These are phyloP conservation scores for Pycnonotus jocosus DNA, from an alignment of 2,113 vertebrate species.

Conservation along the genomic window DNA sequence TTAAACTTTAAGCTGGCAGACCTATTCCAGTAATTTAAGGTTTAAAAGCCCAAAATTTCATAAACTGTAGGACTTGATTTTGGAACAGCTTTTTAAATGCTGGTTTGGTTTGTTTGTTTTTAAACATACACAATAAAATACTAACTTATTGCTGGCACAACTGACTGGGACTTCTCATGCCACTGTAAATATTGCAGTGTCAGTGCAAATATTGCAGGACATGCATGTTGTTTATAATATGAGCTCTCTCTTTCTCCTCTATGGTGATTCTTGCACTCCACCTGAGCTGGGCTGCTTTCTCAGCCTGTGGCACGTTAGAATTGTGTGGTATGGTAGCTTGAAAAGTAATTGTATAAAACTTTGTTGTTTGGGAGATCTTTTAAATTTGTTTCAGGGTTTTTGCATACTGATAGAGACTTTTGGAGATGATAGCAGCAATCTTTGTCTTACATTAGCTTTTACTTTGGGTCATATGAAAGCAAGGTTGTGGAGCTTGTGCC, in stretches of 20 bases:
- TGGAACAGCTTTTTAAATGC: background rate
- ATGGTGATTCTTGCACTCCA: background rate
- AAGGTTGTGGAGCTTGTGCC: background rate
- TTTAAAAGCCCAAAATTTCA: background rate
- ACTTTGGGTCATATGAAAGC: background rate
- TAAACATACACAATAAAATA: background rate
- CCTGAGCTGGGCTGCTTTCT: background rate
- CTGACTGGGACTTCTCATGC: background rate
- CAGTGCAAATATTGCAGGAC: background rate
- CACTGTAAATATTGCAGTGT: background rate
- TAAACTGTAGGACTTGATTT: background rate
- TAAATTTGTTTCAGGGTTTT: background rate
- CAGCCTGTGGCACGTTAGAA: rapidly evolving
- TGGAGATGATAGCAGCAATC: background rate
- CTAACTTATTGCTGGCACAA: background rate
- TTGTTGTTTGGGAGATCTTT: background rate
- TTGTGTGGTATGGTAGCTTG: background rate
- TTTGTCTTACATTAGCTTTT: background rate
- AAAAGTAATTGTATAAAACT: background rate
- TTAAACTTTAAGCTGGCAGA: background rate
- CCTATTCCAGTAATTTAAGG: background rate
- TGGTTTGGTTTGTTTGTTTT: background rate
- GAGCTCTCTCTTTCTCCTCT: background rate
- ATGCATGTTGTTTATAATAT: background rate
- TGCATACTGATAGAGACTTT: background rate